These are phyloP conservation scores for Lepilemur septentrionalis DNA, from an alignment of 2,797 vertebrate genomes.

Conservation along the genomic window DNA sequence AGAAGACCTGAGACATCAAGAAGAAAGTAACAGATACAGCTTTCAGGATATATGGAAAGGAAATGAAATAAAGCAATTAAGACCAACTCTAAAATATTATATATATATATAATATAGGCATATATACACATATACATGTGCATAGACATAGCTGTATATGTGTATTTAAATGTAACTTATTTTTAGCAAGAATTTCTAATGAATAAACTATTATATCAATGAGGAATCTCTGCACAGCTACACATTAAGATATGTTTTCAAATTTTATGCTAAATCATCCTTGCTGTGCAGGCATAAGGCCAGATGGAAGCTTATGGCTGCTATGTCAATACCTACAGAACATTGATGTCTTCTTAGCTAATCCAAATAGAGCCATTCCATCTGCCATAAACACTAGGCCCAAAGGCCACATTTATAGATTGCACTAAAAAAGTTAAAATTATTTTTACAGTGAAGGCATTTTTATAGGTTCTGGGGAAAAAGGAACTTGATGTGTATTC, in stretches of 20 bases:
- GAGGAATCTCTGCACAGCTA: neutral
- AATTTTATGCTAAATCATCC: slow-evolving; percentile 16
- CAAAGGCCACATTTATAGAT: slow-evolving; percentile 70
- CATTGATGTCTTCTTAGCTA: slow-evolving; percentile 19
- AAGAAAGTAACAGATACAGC: neutral
- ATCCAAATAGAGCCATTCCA: slow-evolving; percentile 59
- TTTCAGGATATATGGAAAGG: neutral
- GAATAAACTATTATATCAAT: neutral
- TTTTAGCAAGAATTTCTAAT: neutral
- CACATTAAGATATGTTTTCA: slow-evolving; percentile 48
- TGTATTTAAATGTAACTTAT: neutral
- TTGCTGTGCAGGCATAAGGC: neutral
- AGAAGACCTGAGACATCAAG: neutral
- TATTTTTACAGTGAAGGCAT: slow-evolving; percentile 61
- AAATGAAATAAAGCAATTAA: neutral
- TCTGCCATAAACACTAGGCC: slow-evolving; percentile 52
- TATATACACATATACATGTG: neutral
- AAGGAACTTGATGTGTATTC: neutral
- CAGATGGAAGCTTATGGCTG: slow-evolving; percentile 52
- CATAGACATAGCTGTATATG: neutral
- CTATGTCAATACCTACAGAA: slow-evolving; percentile 56
- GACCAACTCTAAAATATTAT: neutral
- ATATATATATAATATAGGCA: neutral
- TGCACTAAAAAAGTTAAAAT: slow-evolving; percentile 64
- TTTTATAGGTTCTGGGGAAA: slow-evolving; percentile 52